Base-by-base conservation (phyloP, 2,888 invertebrate species). In the Himalopsyche tibetana region DNA sequence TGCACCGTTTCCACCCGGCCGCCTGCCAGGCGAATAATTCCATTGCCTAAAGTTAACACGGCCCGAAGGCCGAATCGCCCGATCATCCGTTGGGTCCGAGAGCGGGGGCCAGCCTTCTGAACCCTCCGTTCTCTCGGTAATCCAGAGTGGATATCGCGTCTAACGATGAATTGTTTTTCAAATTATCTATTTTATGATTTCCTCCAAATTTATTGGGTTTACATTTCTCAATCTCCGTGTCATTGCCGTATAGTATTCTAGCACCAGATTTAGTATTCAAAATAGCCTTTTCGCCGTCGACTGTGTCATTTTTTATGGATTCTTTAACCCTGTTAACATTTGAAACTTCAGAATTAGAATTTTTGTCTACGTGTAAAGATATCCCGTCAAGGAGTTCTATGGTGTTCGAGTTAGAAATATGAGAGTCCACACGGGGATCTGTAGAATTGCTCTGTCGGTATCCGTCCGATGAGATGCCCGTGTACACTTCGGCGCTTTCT, bases 1-100 rank as follows among this genome's bases (percentile, higher is more conserved):
- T 74, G 84, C 84, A 84, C 85, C 84, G 38, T 28, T n/a, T 38
- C 80, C 55, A 28, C 84, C 74, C 82, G 88, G 88, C 88, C 88
- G 83, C 85, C 88, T 84, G 86, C 88, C 87, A 83, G 82, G 51
- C 63, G 56, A 80, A 80, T 85, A 86, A 82, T 88, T 85, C 82
- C 84, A 74, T 80, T 82, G 82, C 84, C 87, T 84, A 79, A 83
- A 81, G 74, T 82, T 56, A 80, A 36, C 15, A n/a, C 51, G 56
- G n/a, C 63, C 36, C 45, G 9, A 42, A 55, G 51, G 55, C 40
- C 82, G 42, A 40, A 55, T 19, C 36, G 5, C 36, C 40, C 45
- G 51, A 82, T 88, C 88, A 88, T 55, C 88, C 88, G 56, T 88
- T 88, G 79, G 88, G 88, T 5, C 88, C 88, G 17, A 88, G 82